A percentile compares a stretch with the other conserved stretches of the same genome.
Conservation (phyloP, 2,113 vertebrate genomes). For the Isurus oxyrinchus region DNA sequence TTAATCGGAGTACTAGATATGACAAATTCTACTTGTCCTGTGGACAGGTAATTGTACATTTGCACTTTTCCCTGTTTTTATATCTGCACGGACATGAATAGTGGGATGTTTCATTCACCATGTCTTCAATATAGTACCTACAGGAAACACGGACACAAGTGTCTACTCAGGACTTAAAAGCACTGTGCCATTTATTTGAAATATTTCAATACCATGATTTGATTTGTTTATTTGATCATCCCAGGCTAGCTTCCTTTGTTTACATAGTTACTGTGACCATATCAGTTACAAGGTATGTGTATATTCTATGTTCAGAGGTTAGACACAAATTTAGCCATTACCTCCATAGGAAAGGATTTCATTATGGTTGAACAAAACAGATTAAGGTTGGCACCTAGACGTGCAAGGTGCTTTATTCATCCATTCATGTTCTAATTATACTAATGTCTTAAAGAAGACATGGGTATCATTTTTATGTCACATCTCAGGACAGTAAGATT, state of each 20-base stretch:
- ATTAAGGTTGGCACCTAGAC: not conserved
- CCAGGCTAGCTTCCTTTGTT: not conserved
- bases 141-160: not conserved
- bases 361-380: not conserved
- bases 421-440: constrained; percentile 1
- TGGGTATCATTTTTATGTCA: not conserved
- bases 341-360: constrained; percentile 3
- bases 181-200: constrained; percentile 25
- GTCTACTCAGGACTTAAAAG: constrained; percentile 29
- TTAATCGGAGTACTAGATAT: not conserved
- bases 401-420: not conserved
- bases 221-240: not conserved
- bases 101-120: not conserved
- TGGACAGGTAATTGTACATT: not conserved
- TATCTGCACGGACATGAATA: not conserved
- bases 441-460: not conserved
- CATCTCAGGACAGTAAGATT: not conserved
- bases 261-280: constrained; percentile 24
- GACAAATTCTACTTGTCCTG: constrained; percentile 1
- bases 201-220: constrained; percentile 24
- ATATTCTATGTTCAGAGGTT: not conserved
- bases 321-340: not conserved
- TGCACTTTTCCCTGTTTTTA: constrained; percentile 25
- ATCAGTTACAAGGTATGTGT: not conserved
- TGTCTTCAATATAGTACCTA: not conserved